Conservation (phyloP, 1,140 invertebrate genomes). For the Drosophila miranda region DNA sequence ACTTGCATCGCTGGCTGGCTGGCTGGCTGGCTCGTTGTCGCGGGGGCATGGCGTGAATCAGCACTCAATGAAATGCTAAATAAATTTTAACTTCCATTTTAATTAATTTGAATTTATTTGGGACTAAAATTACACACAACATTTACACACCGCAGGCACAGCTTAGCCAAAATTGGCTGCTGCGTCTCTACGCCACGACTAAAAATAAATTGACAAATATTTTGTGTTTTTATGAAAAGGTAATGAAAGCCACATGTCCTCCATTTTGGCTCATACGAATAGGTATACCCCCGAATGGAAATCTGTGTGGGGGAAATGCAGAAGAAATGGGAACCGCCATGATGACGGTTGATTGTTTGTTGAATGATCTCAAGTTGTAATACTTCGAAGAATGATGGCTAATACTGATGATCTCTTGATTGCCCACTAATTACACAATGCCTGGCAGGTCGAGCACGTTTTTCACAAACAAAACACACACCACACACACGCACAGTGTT, state of each 20-base stretch:
- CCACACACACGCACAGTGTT: conserved; percentile 17
- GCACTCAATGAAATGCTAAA: conserved; percentile 72
- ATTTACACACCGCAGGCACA: conserved; percentile 38
- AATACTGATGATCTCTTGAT: conserved; percentile 54
- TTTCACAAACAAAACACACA: conserved; percentile 34
- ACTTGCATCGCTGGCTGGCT: conserved; percentile 47
- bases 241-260: conserved; percentile 77
- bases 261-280: conserved; percentile 38
- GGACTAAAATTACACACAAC: conserved; percentile 69
- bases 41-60: conserved; percentile 51
- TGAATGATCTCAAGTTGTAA: conserved; percentile 44
- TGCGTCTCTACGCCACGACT: conserved; percentile 27
- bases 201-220: conserved; percentile 76
- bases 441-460: conserved; percentile 45
- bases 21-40: no score
- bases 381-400: conserved; percentile 46
- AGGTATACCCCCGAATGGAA: conserved; percentile 31
- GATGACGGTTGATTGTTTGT: conserved; percentile 22
- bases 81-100: conserved; percentile 79
- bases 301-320: conserved; percentile 19
- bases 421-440: conserved; percentile 60
- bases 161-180: conserved; percentile 33
- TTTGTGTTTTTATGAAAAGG: conserved; percentile 69
- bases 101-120: conserved; percentile 79
- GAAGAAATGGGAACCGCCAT: no score